phyloP scores from a whole-genome alignment of 2,888 invertebrate genomes.

The Litoditis marina region DNA sequence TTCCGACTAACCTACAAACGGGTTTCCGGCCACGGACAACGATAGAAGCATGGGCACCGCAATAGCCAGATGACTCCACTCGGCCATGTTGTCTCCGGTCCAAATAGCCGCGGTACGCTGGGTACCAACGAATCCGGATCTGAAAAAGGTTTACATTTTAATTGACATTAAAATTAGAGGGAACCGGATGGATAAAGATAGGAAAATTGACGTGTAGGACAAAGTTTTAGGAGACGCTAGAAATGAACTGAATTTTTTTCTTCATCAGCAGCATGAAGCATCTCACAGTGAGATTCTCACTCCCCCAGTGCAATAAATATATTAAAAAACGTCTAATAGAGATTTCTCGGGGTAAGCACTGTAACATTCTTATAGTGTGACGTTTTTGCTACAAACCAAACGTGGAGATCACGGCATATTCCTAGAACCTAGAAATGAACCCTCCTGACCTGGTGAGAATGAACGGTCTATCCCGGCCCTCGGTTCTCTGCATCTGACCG shows the following conservation, averaged over 20 bases:
- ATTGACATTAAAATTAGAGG: neutral
- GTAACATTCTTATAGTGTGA: neutral
- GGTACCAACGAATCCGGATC: slow-evolving; percentile 83
- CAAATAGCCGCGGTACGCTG: slow-evolving; percentile 83
- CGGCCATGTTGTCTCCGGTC: slow-evolving; percentile 95
- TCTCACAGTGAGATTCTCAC: too few relatives aligned
- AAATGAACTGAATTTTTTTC: too few relatives aligned
- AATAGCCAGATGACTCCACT: slow-evolving; percentile 85
- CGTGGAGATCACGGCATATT: too few relatives aligned
- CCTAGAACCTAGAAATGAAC: too few relatives aligned
- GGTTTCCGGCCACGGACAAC: slow-evolving; percentile 79
- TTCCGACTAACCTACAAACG: slow-evolving; percentile 70
- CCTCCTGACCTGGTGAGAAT: slow-evolving; percentile 74
- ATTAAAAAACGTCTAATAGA: neutral
- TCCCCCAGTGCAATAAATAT: too few relatives aligned
- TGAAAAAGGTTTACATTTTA: neutral
- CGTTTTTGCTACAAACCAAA: neutral
- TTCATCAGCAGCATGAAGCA: too few relatives aligned
- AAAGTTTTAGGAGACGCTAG: too few relatives aligned
- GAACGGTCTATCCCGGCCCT: slow-evolving; percentile 79
- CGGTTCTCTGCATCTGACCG: slow-evolving; percentile 69
- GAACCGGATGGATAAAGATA: too few relatives aligned
- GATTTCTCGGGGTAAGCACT: neutral
- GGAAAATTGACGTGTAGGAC: too few relatives aligned
- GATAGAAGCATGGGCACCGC: slow-evolving; percentile 90